Conservation (phyloP, 2,888 invertebrate species). For the Drosophila nr. perissopoda region DNA sequence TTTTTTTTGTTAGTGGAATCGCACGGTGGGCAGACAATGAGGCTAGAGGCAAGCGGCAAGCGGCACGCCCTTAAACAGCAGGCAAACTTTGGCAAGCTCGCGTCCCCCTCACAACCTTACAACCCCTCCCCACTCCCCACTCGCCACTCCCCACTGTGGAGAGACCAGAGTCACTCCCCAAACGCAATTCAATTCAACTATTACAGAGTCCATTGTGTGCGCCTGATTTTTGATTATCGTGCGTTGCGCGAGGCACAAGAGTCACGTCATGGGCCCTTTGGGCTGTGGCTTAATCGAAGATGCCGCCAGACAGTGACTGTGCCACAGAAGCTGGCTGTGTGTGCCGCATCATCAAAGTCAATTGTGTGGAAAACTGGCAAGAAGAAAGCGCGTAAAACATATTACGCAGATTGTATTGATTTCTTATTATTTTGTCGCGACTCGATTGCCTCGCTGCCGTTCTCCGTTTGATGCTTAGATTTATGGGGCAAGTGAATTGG, state of each 20-base stretch:
- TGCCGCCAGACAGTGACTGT: slow-evolving; percentile 34
- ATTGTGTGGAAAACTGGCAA: slow-evolving; percentile 83
- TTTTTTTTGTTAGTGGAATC: not conserved
- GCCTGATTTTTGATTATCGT: slow-evolving; percentile 75
- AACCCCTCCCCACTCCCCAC: not conserved
- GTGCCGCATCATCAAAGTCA: slow-evolving; percentile 81
- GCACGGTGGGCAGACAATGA: slow-evolving; percentile 33
- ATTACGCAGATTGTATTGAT: slow-evolving; percentile 80
- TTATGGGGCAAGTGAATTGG: slow-evolving; percentile 51
- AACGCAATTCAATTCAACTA: slow-evolving; percentile 78
- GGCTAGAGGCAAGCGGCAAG: slow-evolving; percentile 22
- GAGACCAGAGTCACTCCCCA: slow-evolving; percentile 29
- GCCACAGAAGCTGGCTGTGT: slow-evolving; percentile 15
- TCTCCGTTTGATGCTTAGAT: slow-evolving; percentile 53
- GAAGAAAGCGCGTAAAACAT: slow-evolving; percentile 69
- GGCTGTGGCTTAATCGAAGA: slow-evolving; percentile 70
- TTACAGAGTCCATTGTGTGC: slow-evolving; percentile 73
- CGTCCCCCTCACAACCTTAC: not conserved
- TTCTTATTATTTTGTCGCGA: slow-evolving; percentile 74
- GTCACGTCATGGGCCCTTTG: slow-evolving; percentile 73
- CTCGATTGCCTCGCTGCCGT: slow-evolving; percentile 16
- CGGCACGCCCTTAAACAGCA: slow-evolving; percentile 35
- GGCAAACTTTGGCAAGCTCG: slow-evolving; percentile 35
- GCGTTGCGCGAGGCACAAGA: slow-evolving; percentile 42
- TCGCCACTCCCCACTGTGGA: not conserved